These are phyloP conservation scores for fruit fly (Drosophila melanogaster) DNA, from an alignment of 1,140 invertebrate species.

Conservation along the genomic window Release_6_plus_ISO1_MT NC_004354.4:16288501-16289000, in stretches of 20 bases:
- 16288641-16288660: too few relatives aligned
- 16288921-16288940: slow-evolving; percentile 10
- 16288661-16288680: too few relatives aligned
- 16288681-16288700: too few relatives aligned
- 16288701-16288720: not conserved
- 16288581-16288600: not conserved
- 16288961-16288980: slow-evolving; percentile 31
- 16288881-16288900: slow-evolving; percentile 11
- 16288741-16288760: not conserved
- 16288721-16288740: not conserved
- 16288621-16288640: too few relatives aligned
- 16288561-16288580: slow-evolving; percentile 41
- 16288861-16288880: not conserved
- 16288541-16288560: slow-evolving; percentile 32
- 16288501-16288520: slow-evolving; percentile 52
- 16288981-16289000: not conserved
- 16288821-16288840: slow-evolving; percentile 70
- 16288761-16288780: not conserved
- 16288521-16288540: slow-evolving; percentile 66
- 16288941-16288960: slow-evolving; percentile 64
- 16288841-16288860: slow-evolving; percentile 49
- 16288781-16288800: not conserved
- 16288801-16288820: slow-evolving; percentile 37
- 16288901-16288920: slow-evolving; percentile 19
- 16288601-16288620: not conserved